Base-by-base conservation (phyloP, 2,888 invertebrate species). In the Agrilus biguttatus region DNA sequence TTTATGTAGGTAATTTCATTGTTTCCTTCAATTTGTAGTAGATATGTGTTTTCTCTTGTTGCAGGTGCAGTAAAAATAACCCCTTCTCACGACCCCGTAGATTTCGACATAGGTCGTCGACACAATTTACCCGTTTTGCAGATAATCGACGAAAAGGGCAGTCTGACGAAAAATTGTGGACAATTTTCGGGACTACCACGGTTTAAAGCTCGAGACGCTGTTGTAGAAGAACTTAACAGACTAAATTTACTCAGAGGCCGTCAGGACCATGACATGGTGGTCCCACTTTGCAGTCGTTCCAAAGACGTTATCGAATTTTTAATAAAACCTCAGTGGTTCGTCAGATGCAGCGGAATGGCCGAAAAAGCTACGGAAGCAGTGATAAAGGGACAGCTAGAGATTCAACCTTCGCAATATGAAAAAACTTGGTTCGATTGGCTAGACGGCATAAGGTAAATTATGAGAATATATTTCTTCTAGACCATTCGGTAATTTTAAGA, bases 281-380 rank as follows among this genome's bases (percentile, higher is more conserved):
- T 99, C 28, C 98, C 98, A 0, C 77, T 93, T 45, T 92, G 90
- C 68, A 91, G 91, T 62, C 79, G 98, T 34, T 95, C 95, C 2
- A 96, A 95, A 67, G 98, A 99, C 64, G 82, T 99, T 1, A 88
- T 98, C 13, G 98, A 98, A 59, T 95, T 95, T 1, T 73, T 97
- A 58, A 75, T 96, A 32, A 95, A 92, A 61, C 90, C 93, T 0
- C 98, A 98, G 66, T 98, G 97, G 97, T 95, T 95, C 64, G 79
- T 98, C 13, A 84, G 82, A 52, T 89, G 90, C 61, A 76, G 78
- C 52, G 82, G 83, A 46, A 92, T 98, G 95, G 95, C 96, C 0
- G 72, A 75, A 1, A 74, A 80, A 42, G 96, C 97, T 0, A 75
- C 84, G 3, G 74, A 83, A 43, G 85, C 78, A 19, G 93, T 96